Percentiles rank a stretch among this genome's conserved stretches.
Evolutionary conservation across 2,888 invertebrate genomes (phyloP).

Genomic region (Drosophila formosana): DNA sequence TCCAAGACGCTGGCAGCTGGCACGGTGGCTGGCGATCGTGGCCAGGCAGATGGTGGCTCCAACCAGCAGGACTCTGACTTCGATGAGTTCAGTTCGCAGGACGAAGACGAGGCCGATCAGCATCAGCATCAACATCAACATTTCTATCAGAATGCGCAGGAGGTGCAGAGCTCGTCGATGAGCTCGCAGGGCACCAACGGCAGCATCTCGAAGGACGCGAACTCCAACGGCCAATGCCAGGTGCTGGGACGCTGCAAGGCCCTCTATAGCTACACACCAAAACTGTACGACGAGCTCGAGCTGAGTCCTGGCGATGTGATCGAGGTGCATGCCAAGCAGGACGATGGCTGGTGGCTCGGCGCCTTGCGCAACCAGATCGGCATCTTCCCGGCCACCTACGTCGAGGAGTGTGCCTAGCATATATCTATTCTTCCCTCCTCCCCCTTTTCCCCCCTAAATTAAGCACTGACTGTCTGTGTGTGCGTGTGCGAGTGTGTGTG

Average conservation of each 20-base stretch:
- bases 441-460: background rate
- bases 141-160: constrained; percentile 73
- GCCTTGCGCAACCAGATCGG: constrained; percentile 92
- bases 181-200: constrained; percentile 43
- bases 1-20: constrained; percentile 35
- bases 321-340: constrained; percentile 94
- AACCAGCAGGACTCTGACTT: constrained; percentile 95
- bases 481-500: constrained; percentile 17
- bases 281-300: constrained; percentile 94
- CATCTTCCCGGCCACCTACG: constrained; percentile 97
- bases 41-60: constrained; percentile 90
- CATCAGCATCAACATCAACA: constrained; percentile 28
- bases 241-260: constrained; percentile 92
- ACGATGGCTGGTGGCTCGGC: constrained; percentile 98
- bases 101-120: constrained; percentile 86
- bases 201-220: constrained; percentile 39
- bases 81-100: constrained; percentile 93
- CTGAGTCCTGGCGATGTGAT: constrained; percentile 93
- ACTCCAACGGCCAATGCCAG: constrained; percentile 32
- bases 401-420: constrained; percentile 89
- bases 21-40: constrained; percentile 74
- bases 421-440: constrained; percentile 3
- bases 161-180: constrained; percentile 48
- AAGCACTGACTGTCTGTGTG: constrained; percentile 32
- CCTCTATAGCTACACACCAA: constrained; percentile 94